These are phyloP conservation scores for Sogatella furcifera DNA, from an alignment of 1,140 invertebrate genomes.

Conservation along the genomic window DNA sequence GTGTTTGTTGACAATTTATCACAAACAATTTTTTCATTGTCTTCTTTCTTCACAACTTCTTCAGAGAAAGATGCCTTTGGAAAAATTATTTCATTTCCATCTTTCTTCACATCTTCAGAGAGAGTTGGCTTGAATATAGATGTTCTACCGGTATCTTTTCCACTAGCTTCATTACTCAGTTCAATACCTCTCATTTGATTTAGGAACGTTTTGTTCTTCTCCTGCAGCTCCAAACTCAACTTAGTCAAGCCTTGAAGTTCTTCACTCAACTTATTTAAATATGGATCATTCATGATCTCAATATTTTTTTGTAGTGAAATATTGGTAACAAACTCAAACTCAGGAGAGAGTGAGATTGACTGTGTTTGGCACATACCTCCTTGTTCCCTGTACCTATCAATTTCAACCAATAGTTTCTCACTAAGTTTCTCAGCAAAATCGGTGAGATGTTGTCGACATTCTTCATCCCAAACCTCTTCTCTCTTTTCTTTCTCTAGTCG, in stretches of 20 bases:
- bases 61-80: no score
- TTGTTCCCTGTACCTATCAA: constrained; percentile 49
- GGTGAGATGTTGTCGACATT: constrained; percentile 52
- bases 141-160: no score
- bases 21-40: no score
- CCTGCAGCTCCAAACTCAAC: constrained; percentile 42
- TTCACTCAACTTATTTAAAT: constrained; percentile 41
- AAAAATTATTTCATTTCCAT: no score
- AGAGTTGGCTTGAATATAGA: no score
- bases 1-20: no score
- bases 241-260: constrained; percentile 44
- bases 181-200: constrained; percentile 8
- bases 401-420: constrained; percentile 60
- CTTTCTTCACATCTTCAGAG: no score
- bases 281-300: constrained; percentile 44
- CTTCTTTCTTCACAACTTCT: no score
- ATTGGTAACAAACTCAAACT: neutral
- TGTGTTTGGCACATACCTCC: constrained; percentile 1
- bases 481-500: constrained; percentile 22
- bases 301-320: constrained; percentile 26
- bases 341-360: neutral
- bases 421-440: constrained; percentile 66
- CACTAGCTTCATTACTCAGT: neutral
- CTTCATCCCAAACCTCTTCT: constrained; percentile 45
- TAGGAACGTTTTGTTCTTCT: constrained; percentile 23